A percentile compares a stretch with the other conserved stretches of the same genome.
Conservation (phyloP, 2,113 vertebrate species). For the Xiphophorus hellerii region DNA sequence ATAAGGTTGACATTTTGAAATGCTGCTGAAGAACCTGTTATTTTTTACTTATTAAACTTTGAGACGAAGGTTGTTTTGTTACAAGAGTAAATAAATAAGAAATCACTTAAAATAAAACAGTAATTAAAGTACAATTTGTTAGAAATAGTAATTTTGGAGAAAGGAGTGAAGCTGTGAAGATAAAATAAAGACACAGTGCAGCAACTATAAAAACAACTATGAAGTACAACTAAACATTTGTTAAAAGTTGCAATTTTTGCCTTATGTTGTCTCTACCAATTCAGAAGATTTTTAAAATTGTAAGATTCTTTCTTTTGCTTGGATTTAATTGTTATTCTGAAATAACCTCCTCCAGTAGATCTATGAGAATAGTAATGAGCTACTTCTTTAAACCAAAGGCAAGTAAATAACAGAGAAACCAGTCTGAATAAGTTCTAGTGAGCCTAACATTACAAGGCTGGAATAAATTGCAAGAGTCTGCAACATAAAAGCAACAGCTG, state of each 20-base stretch:
- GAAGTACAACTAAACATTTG: too few species aligned
- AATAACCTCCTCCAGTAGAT: not conserved
- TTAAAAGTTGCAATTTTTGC: too few species aligned
- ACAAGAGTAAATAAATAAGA: too few species aligned
- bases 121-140: too few species aligned
- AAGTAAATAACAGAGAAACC: not conserved
- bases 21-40: not conserved
- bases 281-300: not conserved
- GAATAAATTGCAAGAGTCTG: slow-evolving; percentile 1
- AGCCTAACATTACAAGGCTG: not conserved
- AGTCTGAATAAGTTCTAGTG: not conserved
- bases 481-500: slow-evolving; percentile 5
- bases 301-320: not conserved
- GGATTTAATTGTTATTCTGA: not conserved
- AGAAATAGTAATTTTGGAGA: too few species aligned
- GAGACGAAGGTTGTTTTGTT: too few species aligned
- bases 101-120: too few species aligned
- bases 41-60: too few species aligned
- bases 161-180: too few species aligned
- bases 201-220: too few species aligned
- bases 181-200: too few species aligned
- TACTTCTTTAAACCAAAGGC: not conserved
- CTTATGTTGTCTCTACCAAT: not conserved
- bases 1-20: not conserved
- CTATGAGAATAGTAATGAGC: not conserved